These are phyloP conservation scores for Heliconius ethilla DNA, from an alignment of 2,888 invertebrate species.

Conservation along the genomic window DNA sequence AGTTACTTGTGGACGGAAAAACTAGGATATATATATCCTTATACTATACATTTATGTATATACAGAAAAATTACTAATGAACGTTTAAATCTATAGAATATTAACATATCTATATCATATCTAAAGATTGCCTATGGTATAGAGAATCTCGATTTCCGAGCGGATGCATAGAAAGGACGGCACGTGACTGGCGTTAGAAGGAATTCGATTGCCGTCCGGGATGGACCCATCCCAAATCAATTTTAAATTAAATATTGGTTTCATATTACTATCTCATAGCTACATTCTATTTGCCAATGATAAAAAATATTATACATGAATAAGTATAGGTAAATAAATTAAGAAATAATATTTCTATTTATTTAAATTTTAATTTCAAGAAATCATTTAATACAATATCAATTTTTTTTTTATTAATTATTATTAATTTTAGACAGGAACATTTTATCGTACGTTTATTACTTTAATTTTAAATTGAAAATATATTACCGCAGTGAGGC, in stretches of 20 bases:
- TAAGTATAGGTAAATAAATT: too few species aligned
- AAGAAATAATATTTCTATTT: too few species aligned
- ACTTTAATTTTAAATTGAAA: neutral
- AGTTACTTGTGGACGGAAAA: neutral
- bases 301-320: neutral
- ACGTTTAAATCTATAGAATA: too few species aligned
- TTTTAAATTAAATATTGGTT: constrained; percentile 70
- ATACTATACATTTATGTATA: too few species aligned
- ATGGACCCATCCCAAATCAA: constrained; percentile 64
- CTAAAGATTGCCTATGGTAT: constrained; percentile 1
- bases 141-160: constrained; percentile 20
- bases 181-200: constrained; percentile 65
- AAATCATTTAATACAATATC: too few species aligned
- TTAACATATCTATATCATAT: neutral
- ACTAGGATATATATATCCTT: neutral
- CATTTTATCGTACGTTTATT: neutral
- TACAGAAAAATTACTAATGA: too few species aligned
- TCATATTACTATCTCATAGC: constrained; percentile 49
- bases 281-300: neutral
- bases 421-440: too few species aligned
- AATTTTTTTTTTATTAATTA: too few species aligned
- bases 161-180: constrained; percentile 36
- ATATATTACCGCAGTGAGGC: neutral
- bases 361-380: too few species aligned
- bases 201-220: constrained; percentile 62